Conservation (phyloP, 2,797 vertebrate genomes). For the Iguana delicatissima region DNA sequence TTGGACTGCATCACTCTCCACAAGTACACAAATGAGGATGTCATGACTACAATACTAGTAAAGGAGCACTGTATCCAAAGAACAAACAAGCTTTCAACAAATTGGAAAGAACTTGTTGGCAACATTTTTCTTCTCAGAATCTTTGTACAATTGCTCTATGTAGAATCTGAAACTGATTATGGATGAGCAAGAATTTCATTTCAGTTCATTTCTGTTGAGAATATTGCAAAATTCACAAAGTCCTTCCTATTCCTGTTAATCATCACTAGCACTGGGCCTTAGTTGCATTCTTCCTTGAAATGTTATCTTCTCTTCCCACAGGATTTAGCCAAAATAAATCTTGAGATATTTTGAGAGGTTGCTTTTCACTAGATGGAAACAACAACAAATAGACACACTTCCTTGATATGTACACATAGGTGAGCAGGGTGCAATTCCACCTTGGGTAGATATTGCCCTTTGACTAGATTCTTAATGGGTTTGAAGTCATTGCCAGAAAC, state of each 20-base stretch:
- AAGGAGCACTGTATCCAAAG: too few relatives aligned
- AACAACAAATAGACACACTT: neutral
- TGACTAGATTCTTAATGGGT: neutral
- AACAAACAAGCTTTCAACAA: too few relatives aligned
- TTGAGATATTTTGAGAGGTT: neutral
- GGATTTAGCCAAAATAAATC: neutral
- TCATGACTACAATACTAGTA: too few relatives aligned
- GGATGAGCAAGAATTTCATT: neutral
- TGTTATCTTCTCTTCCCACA: neutral
- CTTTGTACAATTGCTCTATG: neutral
- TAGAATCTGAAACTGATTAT: neutral
- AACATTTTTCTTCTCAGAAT: too few relatives aligned
- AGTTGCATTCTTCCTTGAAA: neutral
- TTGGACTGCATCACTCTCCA: too few relatives aligned
- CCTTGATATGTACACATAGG: neutral
- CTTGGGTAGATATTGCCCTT: neutral
- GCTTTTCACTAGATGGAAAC: neutral
- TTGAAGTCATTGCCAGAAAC: neutral
- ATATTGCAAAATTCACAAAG: too few relatives aligned
- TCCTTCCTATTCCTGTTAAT: neutral
- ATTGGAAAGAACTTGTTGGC: too few relatives aligned
- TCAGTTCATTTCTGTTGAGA: too few relatives aligned
- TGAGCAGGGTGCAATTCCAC: constrained; percentile 21
- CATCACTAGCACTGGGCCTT: neutral
- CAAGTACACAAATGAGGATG: too few relatives aligned